Evolutionary conservation across 2,797 vertebrate species (phyloP).

Genomic region (Luscinia luscinia): DNA sequence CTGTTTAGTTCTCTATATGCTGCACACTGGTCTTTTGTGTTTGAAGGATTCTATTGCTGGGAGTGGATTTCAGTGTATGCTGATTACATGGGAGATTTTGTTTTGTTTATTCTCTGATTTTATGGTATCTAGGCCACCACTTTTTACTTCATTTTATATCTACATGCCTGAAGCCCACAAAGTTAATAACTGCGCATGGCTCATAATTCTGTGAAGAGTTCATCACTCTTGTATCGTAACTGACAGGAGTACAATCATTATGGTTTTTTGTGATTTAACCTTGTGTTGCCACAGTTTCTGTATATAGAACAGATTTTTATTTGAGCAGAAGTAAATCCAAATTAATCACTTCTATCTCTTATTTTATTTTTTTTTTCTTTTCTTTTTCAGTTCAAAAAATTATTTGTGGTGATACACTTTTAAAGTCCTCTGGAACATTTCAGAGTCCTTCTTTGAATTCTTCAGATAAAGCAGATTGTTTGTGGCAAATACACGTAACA

Average conservation of each 20-base stretch:
- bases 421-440: slow-evolving; percentile 15
- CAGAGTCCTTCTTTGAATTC: slow-evolving; percentile 63
- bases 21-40: accelerated
- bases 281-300: accelerated
- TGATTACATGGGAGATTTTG: background rate
- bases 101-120: background rate
- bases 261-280: accelerated
- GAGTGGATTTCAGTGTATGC: accelerated
- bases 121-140: accelerated
- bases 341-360: accelerated
- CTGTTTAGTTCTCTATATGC: accelerated
- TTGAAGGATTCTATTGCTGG: accelerated
- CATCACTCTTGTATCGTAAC: background rate
- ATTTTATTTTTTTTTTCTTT: background rate
- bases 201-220: background rate
- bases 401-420: slow-evolving; percentile 62
- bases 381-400: background rate
- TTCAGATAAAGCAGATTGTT: slow-evolving; percentile 55
- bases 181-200: accelerated
- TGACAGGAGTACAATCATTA: accelerated
- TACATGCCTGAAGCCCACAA: accelerated
- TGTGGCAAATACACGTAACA: slow-evolving; percentile 71
- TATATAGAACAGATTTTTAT: background rate
- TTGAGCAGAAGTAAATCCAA: background rate
- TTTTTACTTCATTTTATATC: accelerated